These are phyloP conservation scores for Ictalurus punctatus DNA, from an alignment of 2,113 vertebrate species.

Conservation along the genomic window DNA sequence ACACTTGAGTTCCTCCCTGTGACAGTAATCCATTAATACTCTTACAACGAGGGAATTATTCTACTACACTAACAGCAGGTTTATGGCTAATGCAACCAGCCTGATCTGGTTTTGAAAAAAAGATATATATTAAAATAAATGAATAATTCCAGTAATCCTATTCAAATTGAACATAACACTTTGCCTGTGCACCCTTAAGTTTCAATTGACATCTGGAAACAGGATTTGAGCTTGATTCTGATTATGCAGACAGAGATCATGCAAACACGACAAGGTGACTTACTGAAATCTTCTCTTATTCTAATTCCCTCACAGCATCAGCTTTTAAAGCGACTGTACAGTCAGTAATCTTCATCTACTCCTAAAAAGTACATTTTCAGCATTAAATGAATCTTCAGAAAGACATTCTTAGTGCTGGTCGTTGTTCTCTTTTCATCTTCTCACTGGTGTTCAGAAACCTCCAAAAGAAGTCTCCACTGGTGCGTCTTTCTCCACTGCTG, in stretches of 20 bases:
- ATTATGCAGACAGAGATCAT: constrained; percentile 38
- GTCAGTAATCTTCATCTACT: neutral
- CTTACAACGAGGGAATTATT: constrained; percentile 72
- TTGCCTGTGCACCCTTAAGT: neutral
- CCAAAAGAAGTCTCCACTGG: neutral
- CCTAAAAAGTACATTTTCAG: neutral
- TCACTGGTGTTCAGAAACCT: neutral
- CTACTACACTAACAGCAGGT: constrained; percentile 63
- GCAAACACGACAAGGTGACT: constrained; percentile 44
- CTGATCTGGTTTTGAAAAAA: constrained; percentile 38
- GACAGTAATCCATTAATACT: constrained; percentile 75
- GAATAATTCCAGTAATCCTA: constrained; percentile 61
- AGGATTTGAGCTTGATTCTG: constrained; percentile 42
- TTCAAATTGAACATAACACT: constrained; percentile 45
- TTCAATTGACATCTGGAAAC: constrained; percentile 18
- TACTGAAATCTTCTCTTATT: constrained; percentile 12
- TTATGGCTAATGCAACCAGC: constrained; percentile 58
- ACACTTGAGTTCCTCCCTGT: constrained; percentile 63
- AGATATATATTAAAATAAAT: neutral
- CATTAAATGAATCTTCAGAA: neutral
- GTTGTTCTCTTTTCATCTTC: neutral
- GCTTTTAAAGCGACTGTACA: neutral
- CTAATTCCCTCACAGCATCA: neutral
- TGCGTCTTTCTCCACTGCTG: neutral
- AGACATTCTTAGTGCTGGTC: neutral